Evolutionary conservation across 2,113 vertebrate genomes (phyloP).

Genomic region (Chionomys nivalis): DNA sequence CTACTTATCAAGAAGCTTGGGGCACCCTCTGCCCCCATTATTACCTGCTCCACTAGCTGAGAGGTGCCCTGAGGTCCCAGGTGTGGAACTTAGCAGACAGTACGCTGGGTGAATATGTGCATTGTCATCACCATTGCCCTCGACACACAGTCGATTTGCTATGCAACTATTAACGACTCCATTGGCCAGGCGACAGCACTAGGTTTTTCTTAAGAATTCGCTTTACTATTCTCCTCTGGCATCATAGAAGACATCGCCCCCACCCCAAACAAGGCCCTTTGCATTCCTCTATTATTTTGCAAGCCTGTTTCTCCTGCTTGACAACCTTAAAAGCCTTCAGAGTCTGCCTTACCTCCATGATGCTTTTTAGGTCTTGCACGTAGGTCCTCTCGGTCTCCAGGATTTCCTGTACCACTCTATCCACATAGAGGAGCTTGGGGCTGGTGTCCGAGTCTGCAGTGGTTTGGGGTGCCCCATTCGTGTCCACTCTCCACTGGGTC

Average conservation of each 20-base stretch:
- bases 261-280: background rate
- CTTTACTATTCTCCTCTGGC: background rate
- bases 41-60: background rate
- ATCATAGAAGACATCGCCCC: background rate
- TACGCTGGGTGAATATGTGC: accelerated
- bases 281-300: background rate
- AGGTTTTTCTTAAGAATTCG: background rate
- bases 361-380: constrained; percentile 96
- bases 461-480: constrained; percentile 81
- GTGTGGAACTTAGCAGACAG: background rate
- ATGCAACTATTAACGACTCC: background rate
- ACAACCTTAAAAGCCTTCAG: background rate
- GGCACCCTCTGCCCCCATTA: background rate
- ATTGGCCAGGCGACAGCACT: background rate
- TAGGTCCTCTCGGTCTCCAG: constrained; percentile 97
- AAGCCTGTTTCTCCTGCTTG: background rate
- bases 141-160: background rate
- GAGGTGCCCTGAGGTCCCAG: background rate
- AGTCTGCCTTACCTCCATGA: constrained; percentile 92
- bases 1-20: background rate
- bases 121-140: too few species aligned
- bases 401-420: constrained; percentile 97
- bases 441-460: constrained; percentile 83
- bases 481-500: constrained; percentile 78
- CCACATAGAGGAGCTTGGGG: constrained; percentile 95